Percentiles rank a stretch among this genome's conserved stretches.
Evolutionary conservation across 2,113 vertebrate genomes (phyloP).

Genomic region (Archilochus colubris): DNA sequence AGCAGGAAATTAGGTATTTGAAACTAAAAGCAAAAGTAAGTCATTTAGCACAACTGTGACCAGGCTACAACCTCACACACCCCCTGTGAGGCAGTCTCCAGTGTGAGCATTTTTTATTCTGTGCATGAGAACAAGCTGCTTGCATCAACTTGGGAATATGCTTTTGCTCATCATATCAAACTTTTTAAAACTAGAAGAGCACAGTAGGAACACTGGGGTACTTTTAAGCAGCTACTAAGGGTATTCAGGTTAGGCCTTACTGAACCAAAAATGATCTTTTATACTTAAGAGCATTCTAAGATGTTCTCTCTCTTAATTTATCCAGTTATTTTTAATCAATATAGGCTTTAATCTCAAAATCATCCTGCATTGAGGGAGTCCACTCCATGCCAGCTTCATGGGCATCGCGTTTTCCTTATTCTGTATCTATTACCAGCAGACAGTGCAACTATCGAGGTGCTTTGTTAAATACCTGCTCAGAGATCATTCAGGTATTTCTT

Average conservation of each 20-base stretch:
- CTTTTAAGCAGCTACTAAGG: background rate
- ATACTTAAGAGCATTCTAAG: background rate
- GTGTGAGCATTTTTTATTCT: conserved; percentile 18
- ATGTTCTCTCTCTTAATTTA: background rate
- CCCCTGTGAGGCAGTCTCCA: background rate
- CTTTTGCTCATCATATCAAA: background rate
- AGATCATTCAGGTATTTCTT: background rate
- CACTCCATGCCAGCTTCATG: background rate
- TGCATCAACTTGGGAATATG: conserved; percentile 14
- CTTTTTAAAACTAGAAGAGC: background rate
- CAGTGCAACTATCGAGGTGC: background rate
- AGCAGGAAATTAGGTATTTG: conserved; percentile 37
- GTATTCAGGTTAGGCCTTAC: background rate
- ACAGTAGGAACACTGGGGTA: background rate
- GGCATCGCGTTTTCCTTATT: background rate
- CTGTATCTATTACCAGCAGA: background rate
- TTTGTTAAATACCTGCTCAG: background rate
- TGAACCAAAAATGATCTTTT: background rate
- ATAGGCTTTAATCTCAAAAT: background rate
- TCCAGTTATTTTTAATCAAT: background rate
- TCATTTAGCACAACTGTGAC: conserved; percentile 33
- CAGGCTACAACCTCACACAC: background rate
- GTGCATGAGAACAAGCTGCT: background rate
- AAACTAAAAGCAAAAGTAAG: conserved; percentile 38
- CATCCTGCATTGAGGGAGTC: background rate